Conservation (phyloP, 1,140 invertebrate genomes). For the Eubasilissa regina region DNA sequence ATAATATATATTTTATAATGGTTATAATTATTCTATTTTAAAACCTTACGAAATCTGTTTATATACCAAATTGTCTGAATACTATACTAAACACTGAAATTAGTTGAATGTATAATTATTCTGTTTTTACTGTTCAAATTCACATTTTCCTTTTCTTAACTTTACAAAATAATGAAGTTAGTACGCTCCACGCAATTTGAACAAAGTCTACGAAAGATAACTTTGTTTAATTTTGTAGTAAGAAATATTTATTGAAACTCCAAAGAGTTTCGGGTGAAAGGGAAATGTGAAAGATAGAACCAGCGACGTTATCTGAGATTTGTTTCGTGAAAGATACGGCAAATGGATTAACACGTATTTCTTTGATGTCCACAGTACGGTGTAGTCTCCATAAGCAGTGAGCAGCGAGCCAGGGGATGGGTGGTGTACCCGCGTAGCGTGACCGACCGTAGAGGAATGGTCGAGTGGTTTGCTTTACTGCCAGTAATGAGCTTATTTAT, state of each 20-base stretch:
- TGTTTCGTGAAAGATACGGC: slow-evolving; percentile 42
- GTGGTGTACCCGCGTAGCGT: no score
- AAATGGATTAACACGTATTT: slow-evolving; percentile 43
- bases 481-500: no score
- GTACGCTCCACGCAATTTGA: not conserved
- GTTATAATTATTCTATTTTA: not conserved
- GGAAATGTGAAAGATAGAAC: not conserved
- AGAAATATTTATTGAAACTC: slow-evolving; percentile 33
- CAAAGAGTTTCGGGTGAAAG: not conserved
- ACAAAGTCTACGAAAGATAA: slow-evolving; percentile 17
- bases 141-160: no score
- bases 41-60: no score
- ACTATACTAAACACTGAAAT: no score
- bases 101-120: no score
- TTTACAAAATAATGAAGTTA: no score
- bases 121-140: no score
- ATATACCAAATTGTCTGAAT: no score
- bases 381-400: not conserved
- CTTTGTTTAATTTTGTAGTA: slow-evolving; percentile 2
- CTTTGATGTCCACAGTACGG: not conserved
- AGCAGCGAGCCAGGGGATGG: not conserved
- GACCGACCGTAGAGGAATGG: no score
- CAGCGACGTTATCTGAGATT: slow-evolving; percentile 36
- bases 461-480: no score
- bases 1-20: not conserved